Percentiles rank a stretch among this genome's conserved stretches.
Evolutionary conservation across 2,888 invertebrate species (phyloP).

Genomic region (Osmoderma eremita): DNA sequence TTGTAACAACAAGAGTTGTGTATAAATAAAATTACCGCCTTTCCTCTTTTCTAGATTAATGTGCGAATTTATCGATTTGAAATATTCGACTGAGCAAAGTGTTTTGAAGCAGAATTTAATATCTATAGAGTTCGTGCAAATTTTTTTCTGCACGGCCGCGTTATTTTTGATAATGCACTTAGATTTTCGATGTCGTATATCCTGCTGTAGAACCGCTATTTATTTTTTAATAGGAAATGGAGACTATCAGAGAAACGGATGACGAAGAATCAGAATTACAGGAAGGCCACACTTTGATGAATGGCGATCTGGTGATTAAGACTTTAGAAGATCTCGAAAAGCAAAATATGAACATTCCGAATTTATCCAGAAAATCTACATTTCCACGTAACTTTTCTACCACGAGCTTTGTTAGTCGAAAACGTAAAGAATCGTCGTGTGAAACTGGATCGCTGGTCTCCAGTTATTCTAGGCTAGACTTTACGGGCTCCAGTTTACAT

Average conservation of each 20-base stretch:
- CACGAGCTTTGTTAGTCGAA: slow-evolving; percentile 58
- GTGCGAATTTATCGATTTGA: no score
- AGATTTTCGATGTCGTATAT: neutral
- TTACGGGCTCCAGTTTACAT: slow-evolving; percentile 78
- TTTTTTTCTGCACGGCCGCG: slow-evolving; percentile 10
- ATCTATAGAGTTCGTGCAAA: no score
- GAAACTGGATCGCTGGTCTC: slow-evolving; percentile 75
- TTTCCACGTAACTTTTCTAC: slow-evolving; percentile 63
- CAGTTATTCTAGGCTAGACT: slow-evolving; percentile 78
- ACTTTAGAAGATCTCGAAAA: slow-evolving; percentile 59
- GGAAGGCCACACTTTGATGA: slow-evolving; percentile 58
- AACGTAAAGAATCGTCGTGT: slow-evolving; percentile 54
- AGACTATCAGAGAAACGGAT: slow-evolving; percentile 74
- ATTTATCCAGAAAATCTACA: slow-evolving; percentile 58
- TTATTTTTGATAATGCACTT: slow-evolving; percentile 4
- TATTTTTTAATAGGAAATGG: slow-evolving; percentile 69
- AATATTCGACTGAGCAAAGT: no score
- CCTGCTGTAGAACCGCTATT: neutral
- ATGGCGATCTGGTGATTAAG: slow-evolving; percentile 54
- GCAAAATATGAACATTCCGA: slow-evolving; percentile 51
- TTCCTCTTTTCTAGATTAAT: no score
- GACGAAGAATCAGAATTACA: slow-evolving; percentile 71
- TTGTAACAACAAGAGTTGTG: no score
- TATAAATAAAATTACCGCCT: no score
- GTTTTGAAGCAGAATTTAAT: no score